A percentile compares a stretch with the other conserved stretches of the same genome.
Evolutionary conservation across 2,888 invertebrate genomes (phyloP).

Genomic region (Caenorhabditis wallacei): DNA sequence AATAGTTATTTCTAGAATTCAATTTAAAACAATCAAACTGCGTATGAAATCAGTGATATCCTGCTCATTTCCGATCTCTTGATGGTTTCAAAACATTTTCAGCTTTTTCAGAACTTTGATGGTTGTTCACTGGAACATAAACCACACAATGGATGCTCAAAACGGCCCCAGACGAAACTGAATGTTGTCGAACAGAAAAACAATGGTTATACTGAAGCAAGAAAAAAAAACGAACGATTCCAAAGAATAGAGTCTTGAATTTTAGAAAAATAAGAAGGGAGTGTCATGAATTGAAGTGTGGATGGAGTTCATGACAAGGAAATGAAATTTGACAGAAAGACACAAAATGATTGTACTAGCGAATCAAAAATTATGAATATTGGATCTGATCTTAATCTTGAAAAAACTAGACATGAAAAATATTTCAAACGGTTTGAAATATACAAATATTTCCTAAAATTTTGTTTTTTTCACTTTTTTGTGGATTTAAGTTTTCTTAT

Average conservation of each 20-base stretch:
- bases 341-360: not conserved
- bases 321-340: not conserved
- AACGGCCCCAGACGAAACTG: not conserved
- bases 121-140: conserved; percentile 9
- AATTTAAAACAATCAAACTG: conserved; percentile 9
- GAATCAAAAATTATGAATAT: not conserved
- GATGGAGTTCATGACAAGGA: not conserved
- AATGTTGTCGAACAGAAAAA: not conserved
- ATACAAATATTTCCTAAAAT: no score
- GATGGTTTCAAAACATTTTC: not conserved
- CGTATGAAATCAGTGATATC: not conserved
- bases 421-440: no score
- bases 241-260: conserved; percentile 9
- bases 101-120: conserved; percentile 30
- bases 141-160: not conserved
- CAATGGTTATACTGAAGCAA: not conserved
- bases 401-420: not conserved
- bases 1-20: conserved; percentile 36
- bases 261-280: not conserved
- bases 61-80: conserved; percentile 40
- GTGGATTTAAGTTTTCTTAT: no score
- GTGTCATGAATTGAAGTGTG: not conserved
- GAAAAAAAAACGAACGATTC: conserved; percentile 1
- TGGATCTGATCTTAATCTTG: not conserved
- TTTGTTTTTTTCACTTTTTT: no score